Base-by-base conservation (phyloP, 1,140 invertebrate species). In the Gonioctena quinquepunctata region DNA sequence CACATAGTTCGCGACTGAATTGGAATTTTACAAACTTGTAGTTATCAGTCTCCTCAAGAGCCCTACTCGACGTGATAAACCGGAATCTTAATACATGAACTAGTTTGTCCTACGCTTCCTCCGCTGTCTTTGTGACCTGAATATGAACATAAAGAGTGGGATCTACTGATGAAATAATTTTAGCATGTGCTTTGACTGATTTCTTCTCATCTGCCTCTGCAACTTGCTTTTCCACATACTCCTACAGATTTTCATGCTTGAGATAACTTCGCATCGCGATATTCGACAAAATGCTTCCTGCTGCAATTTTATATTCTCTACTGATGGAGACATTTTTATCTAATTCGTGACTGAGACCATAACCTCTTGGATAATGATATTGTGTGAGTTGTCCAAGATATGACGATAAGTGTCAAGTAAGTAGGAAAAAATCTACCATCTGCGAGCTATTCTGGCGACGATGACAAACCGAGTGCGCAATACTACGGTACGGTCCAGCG, bases 1-100 rank as follows among this genome's bases (percentile, higher is more conserved):
- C 49, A 79, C 81, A 77, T 82, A 83, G 19, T 80, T 75, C 23
- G 80, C 76, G 13, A 82, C 60, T 27, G 57, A 77, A 8, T 57
- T 6, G 54, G 74, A 80, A 16, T 74, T 77, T 49, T 78, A 73
- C n/a, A 83, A 59, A 5, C 62, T 60, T 22, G 76, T 78, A 13
- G 73, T 78, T 5, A 80, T 74, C 33, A 83, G 25, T 52, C 73
- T 73, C 23, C 69, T 42, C 7, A 82, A 49, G 27, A 82, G 68
- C 25, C 76, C 74, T 23, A 83, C 76, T 79, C 72, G 78, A 68
- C 81, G 69, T 21, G 76, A 75, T 3, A 83, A 23, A 13, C 79
- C 79, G 13, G 68, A 74, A 67, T 83, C 79, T 18, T 81, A 81
- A 83, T 2, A 74, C 70, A 18, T 63, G 67, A 70, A 77, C 27